These are phyloP conservation scores for Baccha elongata DNA, from an alignment of 2,888 invertebrate genomes.

Conservation along the genomic window DNA sequence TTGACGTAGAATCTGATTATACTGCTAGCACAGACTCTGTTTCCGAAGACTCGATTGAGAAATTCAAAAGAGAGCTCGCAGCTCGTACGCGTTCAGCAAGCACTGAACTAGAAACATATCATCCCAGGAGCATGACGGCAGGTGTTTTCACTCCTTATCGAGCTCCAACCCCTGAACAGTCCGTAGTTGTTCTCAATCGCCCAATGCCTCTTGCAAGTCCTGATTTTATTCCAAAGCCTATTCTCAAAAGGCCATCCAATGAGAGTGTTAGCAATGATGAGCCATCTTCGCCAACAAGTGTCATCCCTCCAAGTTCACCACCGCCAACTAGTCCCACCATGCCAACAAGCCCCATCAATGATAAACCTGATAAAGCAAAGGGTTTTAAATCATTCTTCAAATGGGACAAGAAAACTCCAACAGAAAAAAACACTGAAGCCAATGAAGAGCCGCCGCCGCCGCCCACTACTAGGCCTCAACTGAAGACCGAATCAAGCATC, in stretches of 20 bases:
- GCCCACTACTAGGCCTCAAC: neutral
- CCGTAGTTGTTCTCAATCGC: conserved; percentile 85
- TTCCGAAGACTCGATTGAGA: conserved; percentile 82
- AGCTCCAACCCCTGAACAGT: conserved; percentile 83
- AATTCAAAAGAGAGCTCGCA: conserved; percentile 81
- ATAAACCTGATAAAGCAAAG: conserved; percentile 77
- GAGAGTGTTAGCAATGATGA: conserved; percentile 80
- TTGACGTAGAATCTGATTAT: conserved; percentile 85
- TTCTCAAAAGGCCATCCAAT: conserved; percentile 85
- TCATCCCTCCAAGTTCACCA: conserved; percentile 22
- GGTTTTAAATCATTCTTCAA: conserved; percentile 80
- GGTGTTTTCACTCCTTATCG: conserved; percentile 81
- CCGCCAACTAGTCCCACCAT: conserved; percentile 12
- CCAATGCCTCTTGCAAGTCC: conserved; percentile 87
- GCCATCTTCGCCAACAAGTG: conserved; percentile 36
- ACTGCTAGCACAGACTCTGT: conserved; percentile 86
- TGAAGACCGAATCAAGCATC: conserved; percentile 78
- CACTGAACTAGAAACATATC: conserved; percentile 87
- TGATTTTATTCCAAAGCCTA: conserved; percentile 90
- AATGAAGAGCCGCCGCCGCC: conserved; percentile 68
- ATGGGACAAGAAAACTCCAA: conserved; percentile 78
- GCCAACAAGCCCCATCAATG: conserved; percentile 37
- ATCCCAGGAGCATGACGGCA: conserved; percentile 85
- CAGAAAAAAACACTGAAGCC: conserved; percentile 79
- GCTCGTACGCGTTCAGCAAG: conserved; percentile 80